Evolutionary conservation across 2,113 vertebrate species (phyloP).

Genomic region (Lasiurus cinereus): DNA sequence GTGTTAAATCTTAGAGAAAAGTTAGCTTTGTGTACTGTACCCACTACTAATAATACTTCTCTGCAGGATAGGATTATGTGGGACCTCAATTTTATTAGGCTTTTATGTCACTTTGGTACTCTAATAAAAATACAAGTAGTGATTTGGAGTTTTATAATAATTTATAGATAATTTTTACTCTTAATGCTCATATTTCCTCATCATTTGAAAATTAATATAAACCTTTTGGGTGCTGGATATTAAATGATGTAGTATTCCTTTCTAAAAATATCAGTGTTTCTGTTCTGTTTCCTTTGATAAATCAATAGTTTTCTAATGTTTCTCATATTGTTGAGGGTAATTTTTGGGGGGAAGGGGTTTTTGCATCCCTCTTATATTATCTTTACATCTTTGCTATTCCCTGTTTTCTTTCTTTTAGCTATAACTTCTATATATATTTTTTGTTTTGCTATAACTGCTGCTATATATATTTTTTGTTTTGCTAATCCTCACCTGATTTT

Average conservation of each 20-base stretch:
- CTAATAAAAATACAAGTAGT: slow-evolving; percentile 25
- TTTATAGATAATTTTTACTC: slow-evolving; percentile 51
- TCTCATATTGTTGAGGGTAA: neutral
- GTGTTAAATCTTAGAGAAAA: neutral
- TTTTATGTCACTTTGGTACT: slow-evolving; percentile 44
- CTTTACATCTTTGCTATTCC: neutral
- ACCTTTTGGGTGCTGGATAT: slow-evolving; percentile 19
- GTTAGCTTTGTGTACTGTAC: slow-evolving; percentile 33
- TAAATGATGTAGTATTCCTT: neutral
- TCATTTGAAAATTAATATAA: slow-evolving; percentile 45
- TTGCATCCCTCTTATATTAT: neutral
- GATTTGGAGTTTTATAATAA: neutral
- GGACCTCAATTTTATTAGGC: neutral
- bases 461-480: too few species aligned
- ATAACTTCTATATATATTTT: neutral
- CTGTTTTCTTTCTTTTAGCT: slow-evolving; percentile 42
- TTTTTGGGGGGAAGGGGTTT: neutral
- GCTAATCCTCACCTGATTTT: too few species aligned
- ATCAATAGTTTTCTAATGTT: slow-evolving; percentile 12
- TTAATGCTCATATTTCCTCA: slow-evolving; percentile 30
- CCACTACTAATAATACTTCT: neutral
- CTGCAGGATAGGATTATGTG: neutral
- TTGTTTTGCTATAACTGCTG: too few species aligned
- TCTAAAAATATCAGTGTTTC: neutral
- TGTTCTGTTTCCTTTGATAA: neutral